Evolutionary conservation across 1,140 invertebrate species (phyloP), one percentile per base, ranked within the genome.

Genomic region (Telenomus remus): DNA sequence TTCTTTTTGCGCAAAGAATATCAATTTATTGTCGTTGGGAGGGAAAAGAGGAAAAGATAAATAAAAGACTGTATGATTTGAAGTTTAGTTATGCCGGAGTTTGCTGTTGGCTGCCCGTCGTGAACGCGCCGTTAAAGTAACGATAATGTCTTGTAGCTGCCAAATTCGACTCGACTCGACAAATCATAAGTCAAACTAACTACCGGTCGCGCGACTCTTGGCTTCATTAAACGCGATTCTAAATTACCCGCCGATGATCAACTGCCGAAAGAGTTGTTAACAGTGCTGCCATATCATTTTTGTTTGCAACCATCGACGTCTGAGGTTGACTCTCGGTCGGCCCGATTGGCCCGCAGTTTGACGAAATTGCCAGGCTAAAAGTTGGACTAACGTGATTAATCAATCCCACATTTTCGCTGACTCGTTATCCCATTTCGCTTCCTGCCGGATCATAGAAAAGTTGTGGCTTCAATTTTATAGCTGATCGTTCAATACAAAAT

Each of bases 201-300:
- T 39, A 71, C 68, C 54, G 47, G 33, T 44, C 55, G 48, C 50
- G 42, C 69, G 60, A 64, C 59, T 64, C 59, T 50, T 53, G 53
- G 69, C 69, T 72, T 72, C 69, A 57, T 72, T 64, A 64, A 64
- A 64, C 27, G 19, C 54, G 60, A 64, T 57, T 59, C 48, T 33
- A 64, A 72, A 72, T 72, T 65, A 53, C 60, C 69, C 60, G 54
- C 37, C 49, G 19, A 48, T 64, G 69, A 57, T 57, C 53, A 72
- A 72, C 60, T 64, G 69, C 53, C 69, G 69, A 72, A 72, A 72
- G 69, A 39, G 60, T 57, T 72, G 68, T 72, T 72, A 72, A 64
- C 46, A 35, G 48, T 56, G 51, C 59, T 47, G 59, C 64, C 54
- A 56, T 70, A 55, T 49, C 57, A 50, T 61, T 56, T n/a, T 56